phyloP scores from a whole-genome alignment of 2,888 invertebrate genomes.

The Leptogaster cylindrica region DNA sequence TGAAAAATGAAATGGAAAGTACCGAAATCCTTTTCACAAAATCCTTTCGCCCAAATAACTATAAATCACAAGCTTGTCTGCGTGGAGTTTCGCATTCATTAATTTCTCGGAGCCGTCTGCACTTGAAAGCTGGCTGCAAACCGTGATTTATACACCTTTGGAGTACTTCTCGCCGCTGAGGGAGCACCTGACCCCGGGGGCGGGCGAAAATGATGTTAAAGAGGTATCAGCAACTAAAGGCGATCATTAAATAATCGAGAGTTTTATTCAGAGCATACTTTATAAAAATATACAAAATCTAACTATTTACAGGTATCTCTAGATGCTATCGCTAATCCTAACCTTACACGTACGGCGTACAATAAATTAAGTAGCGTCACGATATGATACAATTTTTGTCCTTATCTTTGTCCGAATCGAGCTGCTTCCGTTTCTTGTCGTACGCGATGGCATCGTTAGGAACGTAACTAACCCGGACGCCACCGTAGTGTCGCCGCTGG shows the following conservation, averaged over 20 bases:
- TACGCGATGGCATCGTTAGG: slow-evolving; percentile 89
- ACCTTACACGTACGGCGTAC: not conserved
- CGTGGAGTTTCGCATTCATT: slow-evolving; percentile 28
- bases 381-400: slow-evolving; percentile 87
- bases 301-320: slow-evolving; percentile 13
- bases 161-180: not conserved
- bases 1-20: slow-evolving; percentile 25
- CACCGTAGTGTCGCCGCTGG: slow-evolving; percentile 82
- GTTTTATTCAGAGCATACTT: slow-evolving; percentile 17
- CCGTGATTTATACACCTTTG: slow-evolving; percentile 14
- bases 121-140: not conserved
- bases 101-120: slow-evolving; percentile 22
- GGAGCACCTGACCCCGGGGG: not conserved
- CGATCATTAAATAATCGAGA: slow-evolving; percentile 31
- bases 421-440: slow-evolving; percentile 71
- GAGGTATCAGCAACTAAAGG: not conserved
- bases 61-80: slow-evolving; percentile 30
- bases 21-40: slow-evolving; percentile 5
- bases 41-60: not conserved
- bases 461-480: slow-evolving; percentile 89
- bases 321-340: not conserved
- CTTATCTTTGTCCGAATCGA: slow-evolving; percentile 61
- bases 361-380: slow-evolving; percentile 66
- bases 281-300: slow-evolving; percentile 40
- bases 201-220: too few relatives aligned